phyloP scores from a whole-genome alignment of 1,140 invertebrate species.

The Neodiprion pinetum region DNA sequence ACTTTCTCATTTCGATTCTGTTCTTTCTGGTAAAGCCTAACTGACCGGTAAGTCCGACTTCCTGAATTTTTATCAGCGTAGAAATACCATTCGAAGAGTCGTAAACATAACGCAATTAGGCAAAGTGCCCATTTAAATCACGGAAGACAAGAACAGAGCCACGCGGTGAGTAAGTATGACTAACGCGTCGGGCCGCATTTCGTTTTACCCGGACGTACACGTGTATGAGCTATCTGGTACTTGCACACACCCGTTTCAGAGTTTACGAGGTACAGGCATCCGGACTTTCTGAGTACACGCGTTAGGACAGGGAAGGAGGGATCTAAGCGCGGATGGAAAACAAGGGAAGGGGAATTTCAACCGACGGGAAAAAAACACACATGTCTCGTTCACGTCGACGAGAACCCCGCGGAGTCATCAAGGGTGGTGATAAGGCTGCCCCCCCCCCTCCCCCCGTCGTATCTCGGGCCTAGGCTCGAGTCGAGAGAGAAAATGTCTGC shows the following conservation, averaged over 20 bases:
- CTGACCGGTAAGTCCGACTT: not conserved
- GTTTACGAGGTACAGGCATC: not conserved
- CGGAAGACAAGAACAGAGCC: conserved; percentile 21
- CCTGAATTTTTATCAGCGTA: conserved; percentile 17
- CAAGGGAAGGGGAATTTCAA: not conserved
- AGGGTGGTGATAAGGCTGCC: not conserved
- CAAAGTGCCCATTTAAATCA: conserved; percentile 40
- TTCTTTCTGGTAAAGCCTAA: no score
- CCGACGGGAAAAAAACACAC: not conserved
- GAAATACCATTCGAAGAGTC: conserved; percentile 26
- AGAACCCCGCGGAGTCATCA: not conserved
- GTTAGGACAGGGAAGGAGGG: no score
- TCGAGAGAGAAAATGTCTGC: not conserved
- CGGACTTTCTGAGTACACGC: not conserved
- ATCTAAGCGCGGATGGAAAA: not conserved
- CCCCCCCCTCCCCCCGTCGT: not conserved
- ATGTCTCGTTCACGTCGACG: not conserved
- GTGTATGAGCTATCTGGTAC: not conserved
- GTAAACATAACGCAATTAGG: conserved; percentile 45
- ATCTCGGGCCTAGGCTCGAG: no score
- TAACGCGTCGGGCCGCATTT: not conserved
- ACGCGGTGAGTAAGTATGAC: not conserved
- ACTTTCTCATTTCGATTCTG: no score
- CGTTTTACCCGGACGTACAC: not conserved
- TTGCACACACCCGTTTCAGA: not conserved